These are phyloP conservation scores for Chrosomus eos DNA, from an alignment of 2,797 vertebrate genomes.

Conservation along the genomic window DNA sequence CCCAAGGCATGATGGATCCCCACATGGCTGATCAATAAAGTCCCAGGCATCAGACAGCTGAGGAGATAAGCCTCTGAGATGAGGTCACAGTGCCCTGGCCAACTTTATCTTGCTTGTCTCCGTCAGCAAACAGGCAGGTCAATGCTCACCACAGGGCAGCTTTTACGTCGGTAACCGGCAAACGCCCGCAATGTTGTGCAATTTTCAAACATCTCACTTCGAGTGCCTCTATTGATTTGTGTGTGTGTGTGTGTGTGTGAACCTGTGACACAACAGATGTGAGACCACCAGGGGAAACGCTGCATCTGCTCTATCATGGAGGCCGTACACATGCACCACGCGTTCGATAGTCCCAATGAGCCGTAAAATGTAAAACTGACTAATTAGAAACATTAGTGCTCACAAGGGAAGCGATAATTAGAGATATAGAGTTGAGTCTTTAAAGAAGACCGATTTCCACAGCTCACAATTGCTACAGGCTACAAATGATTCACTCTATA, in stretches of 20 bases:
- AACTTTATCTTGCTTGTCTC: conserved; percentile 56
- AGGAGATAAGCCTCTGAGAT: conserved; percentile 57
- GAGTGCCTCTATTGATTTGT: conserved; percentile 25
- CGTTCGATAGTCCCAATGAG: conserved; percentile 59
- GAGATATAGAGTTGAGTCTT: conserved; percentile 57
- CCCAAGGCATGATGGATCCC: conserved; percentile 50
- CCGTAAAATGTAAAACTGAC: conserved; percentile 59
- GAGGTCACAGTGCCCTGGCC: conserved; percentile 48
- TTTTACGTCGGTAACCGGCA: conserved; percentile 36
- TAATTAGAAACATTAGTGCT: conserved; percentile 63
- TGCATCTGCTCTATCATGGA: conserved; percentile 31
- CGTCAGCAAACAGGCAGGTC: conserved; percentile 45
- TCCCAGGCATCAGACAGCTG: conserved; percentile 42
- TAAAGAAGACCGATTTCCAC: conserved; percentile 59
- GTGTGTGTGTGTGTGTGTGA: background rate
- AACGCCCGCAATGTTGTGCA: conserved; percentile 16
- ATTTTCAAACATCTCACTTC: conserved; percentile 40
- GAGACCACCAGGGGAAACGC: background rate
- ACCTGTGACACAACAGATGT: background rate
- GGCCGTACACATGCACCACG: conserved; percentile 25
- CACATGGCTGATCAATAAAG: conserved; percentile 53
- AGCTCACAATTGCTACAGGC: conserved; percentile 48
- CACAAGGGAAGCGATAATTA: conserved; percentile 55
- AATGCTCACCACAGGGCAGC: conserved; percentile 41
- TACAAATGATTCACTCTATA: conserved; percentile 51